Conservation (phyloP, 2,888 invertebrate species). For the Lepidocyrtinus sp. region DNA sequence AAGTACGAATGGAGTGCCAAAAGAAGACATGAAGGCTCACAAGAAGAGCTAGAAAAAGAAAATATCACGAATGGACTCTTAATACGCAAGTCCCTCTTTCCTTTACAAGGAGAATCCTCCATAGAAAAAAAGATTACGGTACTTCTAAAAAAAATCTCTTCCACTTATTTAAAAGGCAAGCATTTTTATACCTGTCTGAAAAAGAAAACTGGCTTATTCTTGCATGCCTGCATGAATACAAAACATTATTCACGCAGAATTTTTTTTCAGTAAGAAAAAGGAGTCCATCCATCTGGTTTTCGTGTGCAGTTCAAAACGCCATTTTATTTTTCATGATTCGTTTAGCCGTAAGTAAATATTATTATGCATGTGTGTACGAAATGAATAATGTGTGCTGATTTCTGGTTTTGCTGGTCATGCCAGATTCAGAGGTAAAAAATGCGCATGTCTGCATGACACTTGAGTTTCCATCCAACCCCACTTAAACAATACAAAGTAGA, state of each 20-base stretch:
- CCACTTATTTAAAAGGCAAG: constrained; percentile 32
- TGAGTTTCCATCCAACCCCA: constrained; percentile 31
- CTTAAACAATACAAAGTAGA: neutral
- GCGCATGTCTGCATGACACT: constrained; percentile 44
- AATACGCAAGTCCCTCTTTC: constrained; percentile 24
- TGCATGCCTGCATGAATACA: constrained; percentile 47
- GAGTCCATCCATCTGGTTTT: constrained; percentile 57
- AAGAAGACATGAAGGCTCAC: constrained; percentile 41
- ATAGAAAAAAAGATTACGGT: constrained; percentile 56
- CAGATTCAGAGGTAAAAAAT: constrained; percentile 35
- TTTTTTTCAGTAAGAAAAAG: constrained; percentile 36
- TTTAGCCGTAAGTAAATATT: constrained; percentile 22
- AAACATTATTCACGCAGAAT: constrained; percentile 54
- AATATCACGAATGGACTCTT: constrained; percentile 26
- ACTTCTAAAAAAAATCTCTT: constrained; percentile 49
- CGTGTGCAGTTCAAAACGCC: constrained; percentile 8
- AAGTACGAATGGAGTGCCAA: constrained; percentile 20
- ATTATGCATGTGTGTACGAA: constrained; percentile 32
- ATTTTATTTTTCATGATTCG: constrained; percentile 11
- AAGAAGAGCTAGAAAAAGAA: constrained; percentile 16
- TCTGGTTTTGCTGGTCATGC: constrained; percentile 58
- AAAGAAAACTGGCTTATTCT: constrained; percentile 48
- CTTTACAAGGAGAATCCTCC: constrained; percentile 49
- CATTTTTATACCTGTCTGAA: constrained; percentile 23
- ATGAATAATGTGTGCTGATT: constrained; percentile 49